phyloP scores from a whole-genome alignment of 2,888 invertebrate genomes.

The Drosophila pseudotakahashii region DNA sequence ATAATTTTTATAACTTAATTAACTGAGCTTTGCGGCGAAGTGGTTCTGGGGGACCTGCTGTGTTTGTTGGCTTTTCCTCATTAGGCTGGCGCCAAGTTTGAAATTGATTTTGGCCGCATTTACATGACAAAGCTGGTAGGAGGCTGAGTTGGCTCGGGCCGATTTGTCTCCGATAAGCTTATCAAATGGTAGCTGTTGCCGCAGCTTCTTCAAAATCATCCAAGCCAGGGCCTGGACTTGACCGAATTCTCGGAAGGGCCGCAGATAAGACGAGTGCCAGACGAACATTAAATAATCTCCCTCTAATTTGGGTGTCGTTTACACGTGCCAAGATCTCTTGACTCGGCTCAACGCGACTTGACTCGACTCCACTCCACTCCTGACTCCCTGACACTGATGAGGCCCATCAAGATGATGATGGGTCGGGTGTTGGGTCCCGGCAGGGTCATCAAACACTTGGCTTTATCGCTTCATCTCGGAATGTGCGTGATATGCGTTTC shows the following conservation, averaged over 20 bases:
- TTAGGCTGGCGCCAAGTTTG: conserved; percentile 70
- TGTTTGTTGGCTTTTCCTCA: conserved; percentile 62
- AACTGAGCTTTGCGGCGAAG: conserved; percentile 43
- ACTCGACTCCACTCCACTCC: conserved; percentile 7
- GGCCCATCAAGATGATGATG: conserved; percentile 50
- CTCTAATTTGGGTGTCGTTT: conserved; percentile 82
- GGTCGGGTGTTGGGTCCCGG: conserved; percentile 33
- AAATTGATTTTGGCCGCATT: conserved; percentile 72
- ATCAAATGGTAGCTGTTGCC: conserved; percentile 45
- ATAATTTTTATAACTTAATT: conserved; percentile 79
- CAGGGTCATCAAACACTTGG: conserved; percentile 36
- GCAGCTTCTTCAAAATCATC: conserved; percentile 18
- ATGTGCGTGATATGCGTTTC: conserved; percentile 32
- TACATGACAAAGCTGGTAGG: conserved; percentile 64
- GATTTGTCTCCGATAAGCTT: conserved; percentile 70
- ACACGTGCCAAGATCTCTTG: conserved; percentile 66
- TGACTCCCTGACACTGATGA: conserved; percentile 53
- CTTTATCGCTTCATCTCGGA: conserved; percentile 41
- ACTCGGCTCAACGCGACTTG: conserved; percentile 4
- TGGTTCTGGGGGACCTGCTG: conserved; percentile 49
- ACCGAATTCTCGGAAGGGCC: conserved; percentile 57
- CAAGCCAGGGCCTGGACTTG: not conserved
- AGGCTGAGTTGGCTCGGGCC: conserved; percentile 20
- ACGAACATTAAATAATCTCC: conserved; percentile 80
- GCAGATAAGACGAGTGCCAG: conserved; percentile 44